Evolutionary conservation across 2,113 vertebrate genomes (phyloP).

Genomic region (Anser brachyrhynchus): DNA sequence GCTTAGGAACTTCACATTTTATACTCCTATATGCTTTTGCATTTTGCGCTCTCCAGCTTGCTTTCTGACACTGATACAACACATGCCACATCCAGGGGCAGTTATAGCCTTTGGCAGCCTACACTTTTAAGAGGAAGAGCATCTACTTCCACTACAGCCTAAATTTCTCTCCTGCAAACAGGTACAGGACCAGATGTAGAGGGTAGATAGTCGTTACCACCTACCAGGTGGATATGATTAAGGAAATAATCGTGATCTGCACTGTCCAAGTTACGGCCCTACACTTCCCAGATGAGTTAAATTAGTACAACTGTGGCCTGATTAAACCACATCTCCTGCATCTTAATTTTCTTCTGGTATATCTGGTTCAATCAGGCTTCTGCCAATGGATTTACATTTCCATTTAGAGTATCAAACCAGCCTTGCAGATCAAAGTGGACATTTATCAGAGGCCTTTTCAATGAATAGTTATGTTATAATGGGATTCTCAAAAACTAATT

Average conservation of each 20-base stretch:
- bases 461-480: neutral
- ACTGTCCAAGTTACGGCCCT: neutral
- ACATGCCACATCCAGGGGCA: neutral
- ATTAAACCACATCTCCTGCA: slow-evolving; percentile 39
- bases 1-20: neutral
- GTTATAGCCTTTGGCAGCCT: neutral
- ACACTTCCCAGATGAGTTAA: slow-evolving; percentile 8
- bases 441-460: slow-evolving; percentile 40
- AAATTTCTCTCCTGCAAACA: neutral
- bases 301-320: slow-evolving; percentile 36
- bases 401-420: slow-evolving; percentile 24
- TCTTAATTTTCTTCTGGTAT: slow-evolving; percentile 42
- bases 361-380: slow-evolving; percentile 31
- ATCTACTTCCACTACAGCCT: neutral
- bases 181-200: neutral
- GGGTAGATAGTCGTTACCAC: neutral
- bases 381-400: slow-evolving; percentile 25
- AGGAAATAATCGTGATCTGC: slow-evolving; percentile 13
- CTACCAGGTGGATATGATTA: slow-evolving; percentile 4
- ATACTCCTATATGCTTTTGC: neutral
- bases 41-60: neutral
- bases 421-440: slow-evolving; percentile 50
- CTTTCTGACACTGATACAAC: neutral
- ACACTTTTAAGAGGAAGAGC: accelerated
- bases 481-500: slow-evolving; percentile 32